Evolutionary conservation across 2,888 invertebrate species (phyloP).

Genomic region (Agrochola lychnidis): DNA sequence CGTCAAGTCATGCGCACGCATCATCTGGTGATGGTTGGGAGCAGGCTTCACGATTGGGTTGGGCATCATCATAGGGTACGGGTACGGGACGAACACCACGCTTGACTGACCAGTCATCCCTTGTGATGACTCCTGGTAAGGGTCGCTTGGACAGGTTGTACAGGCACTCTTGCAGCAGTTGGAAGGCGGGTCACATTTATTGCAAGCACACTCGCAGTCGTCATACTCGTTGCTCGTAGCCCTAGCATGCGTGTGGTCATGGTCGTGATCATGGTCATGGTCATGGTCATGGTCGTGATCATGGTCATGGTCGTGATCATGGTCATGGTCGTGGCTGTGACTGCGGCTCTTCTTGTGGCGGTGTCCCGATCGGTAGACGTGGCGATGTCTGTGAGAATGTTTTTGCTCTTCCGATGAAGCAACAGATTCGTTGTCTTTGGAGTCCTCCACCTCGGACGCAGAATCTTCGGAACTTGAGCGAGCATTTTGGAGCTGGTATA

Average conservation of each 20-base stretch:
- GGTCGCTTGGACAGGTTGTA: conserved; percentile 52
- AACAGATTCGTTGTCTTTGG: conserved; percentile 47
- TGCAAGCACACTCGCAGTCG: conserved; percentile 69
- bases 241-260: not conserved
- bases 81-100: conserved; percentile 72
- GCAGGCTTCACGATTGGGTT: not conserved
- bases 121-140: conserved; percentile 23
- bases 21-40: conserved; percentile 4
- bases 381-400: conserved; percentile 36
- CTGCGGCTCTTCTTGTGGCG: conserved; percentile 37
- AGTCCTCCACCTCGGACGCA: conserved; percentile 18
- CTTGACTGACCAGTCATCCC: conserved; percentile 48
- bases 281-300: conserved; percentile 15
- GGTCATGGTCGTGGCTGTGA: conserved; percentile 15
- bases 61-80: conserved; percentile 68
- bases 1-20: conserved; percentile 35
- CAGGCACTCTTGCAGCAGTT: conserved; percentile 72
- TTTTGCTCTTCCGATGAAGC: conserved; percentile 40
- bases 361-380: conserved; percentile 32
- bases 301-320: conserved; percentile 5
- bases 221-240: conserved; percentile 64
- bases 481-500: conserved; percentile 42
- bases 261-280: conserved; percentile 14
- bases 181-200: conserved; percentile 65
- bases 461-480: conserved; percentile 37